phyloP scores from a whole-genome alignment of 2,888 invertebrate species.

The Coremacera marginata region DNA sequence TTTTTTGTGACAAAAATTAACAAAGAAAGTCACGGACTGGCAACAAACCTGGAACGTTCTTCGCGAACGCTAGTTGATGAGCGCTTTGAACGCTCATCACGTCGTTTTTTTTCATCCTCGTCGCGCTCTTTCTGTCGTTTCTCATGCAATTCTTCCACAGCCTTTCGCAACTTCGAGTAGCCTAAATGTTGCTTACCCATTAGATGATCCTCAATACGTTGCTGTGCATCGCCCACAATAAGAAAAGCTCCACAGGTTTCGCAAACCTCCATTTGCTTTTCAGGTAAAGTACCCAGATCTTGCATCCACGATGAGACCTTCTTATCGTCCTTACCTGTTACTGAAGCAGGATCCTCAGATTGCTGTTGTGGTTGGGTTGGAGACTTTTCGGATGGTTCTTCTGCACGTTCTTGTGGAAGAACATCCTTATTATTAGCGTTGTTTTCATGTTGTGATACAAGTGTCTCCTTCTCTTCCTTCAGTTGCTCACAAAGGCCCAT shows the following conservation, averaged over 20 bases:
- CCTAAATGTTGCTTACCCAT: constrained; percentile 99
- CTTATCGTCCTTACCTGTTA: constrained; percentile 38
- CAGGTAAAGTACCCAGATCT: constrained; percentile 88
- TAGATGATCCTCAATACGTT: constrained; percentile 96
- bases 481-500: constrained; percentile 96
- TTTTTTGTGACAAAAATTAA: neutral
- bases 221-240: constrained; percentile 99
- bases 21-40: neutral
- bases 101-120: constrained; percentile 70
- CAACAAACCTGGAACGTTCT: constrained; percentile 24
- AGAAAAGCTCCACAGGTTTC: constrained; percentile 98
- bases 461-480: constrained; percentile 88
- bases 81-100: constrained; percentile 59
- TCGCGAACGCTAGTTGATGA: constrained; percentile 9
- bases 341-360: constrained; percentile 44
- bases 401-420: constrained; percentile 35
- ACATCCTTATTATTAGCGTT: constrained; percentile 37
- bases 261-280: constrained; percentile 99
- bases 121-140: constrained; percentile 75
- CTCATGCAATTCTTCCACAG: constrained; percentile 77
- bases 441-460: constrained; percentile 84
- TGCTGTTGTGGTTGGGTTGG: constrained; percentile 35
- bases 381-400: constrained; percentile 37
- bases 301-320: constrained; percentile 74
- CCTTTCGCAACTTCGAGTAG: constrained; percentile 78